Conservation (phyloP, 2,113 vertebrate genomes). For the Urocolius indicus region DNA sequence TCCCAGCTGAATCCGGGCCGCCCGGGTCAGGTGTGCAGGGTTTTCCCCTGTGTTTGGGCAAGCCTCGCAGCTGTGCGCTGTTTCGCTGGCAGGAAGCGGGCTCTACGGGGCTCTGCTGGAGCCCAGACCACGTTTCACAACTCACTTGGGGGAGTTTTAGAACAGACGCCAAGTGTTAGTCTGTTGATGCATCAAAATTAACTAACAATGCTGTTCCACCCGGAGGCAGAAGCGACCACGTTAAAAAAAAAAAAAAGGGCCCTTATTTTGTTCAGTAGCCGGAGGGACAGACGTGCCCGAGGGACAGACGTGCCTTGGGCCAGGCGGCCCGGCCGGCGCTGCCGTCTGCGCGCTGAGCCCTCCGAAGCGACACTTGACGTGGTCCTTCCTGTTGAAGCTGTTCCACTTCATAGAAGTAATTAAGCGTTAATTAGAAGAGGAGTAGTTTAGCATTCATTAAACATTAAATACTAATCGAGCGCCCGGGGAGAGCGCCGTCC, state of each 20-base stretch:
- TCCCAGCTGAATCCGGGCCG: too few relatives aligned
- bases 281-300: not conserved
- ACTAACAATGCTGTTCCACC: not conserved
- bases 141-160: not conserved
- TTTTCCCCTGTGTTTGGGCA: not conserved
- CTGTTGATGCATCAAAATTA: not conserved
- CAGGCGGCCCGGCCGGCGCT: not conserved
- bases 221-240: not conserved
- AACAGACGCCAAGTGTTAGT: not conserved
- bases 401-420: conserved; percentile 33
- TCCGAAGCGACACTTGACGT: not conserved
- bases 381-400: conserved; percentile 56
- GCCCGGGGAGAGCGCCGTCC: conserved; percentile 11
- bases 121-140: accelerated
- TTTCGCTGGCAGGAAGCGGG: not conserved
- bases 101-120: not conserved
- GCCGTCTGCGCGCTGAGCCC: not conserved
- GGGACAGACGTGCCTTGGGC: not conserved
- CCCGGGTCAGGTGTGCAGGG: not conserved
- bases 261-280: not conserved
- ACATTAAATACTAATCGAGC: conserved; percentile 62
- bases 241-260: not conserved
- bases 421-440: conserved; percentile 65
- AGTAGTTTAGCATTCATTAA: conserved; percentile 40
- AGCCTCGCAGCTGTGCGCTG: accelerated